phyloP scores from a whole-genome alignment of 2,113 vertebrate genomes.

The Cranoglanis bouderius region DNA sequence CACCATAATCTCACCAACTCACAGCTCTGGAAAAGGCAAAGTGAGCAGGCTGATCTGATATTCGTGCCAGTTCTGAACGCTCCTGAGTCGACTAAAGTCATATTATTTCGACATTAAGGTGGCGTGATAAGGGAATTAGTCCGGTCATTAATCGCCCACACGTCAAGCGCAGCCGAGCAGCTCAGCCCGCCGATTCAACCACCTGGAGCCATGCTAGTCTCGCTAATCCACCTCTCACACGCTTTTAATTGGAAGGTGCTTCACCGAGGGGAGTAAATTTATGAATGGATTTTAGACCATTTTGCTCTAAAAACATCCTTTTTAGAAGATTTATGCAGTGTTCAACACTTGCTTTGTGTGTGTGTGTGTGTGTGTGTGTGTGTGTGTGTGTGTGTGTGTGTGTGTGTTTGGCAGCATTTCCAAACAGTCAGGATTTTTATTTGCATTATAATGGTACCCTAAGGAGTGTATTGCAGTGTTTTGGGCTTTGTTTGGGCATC shows the following conservation, averaged over 20 bases:
- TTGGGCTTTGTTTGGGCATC: not conserved
- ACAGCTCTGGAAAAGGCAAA: slow-evolving; percentile 52
- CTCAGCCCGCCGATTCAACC: slow-evolving; percentile 74
- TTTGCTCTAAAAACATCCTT: slow-evolving; percentile 69
- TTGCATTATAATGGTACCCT: not conserved
- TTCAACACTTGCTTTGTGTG: slow-evolving; percentile 67
- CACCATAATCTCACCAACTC: not conserved
- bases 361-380: slow-evolving; percentile 51
- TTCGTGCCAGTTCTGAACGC: slow-evolving; percentile 69
- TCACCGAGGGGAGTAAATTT: slow-evolving; percentile 72
- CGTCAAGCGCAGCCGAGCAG: slow-evolving; percentile 74
- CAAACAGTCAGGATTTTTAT: slow-evolving; percentile 5
- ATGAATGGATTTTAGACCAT: slow-evolving; percentile 76
- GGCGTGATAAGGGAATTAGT: slow-evolving; percentile 77
- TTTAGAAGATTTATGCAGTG: slow-evolving; percentile 67
- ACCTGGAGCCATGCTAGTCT: slow-evolving; percentile 73
- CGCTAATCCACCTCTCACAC: slow-evolving; percentile 78
- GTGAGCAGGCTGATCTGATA: slow-evolving; percentile 71
- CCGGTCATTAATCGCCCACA: slow-evolving; percentile 78
- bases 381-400: slow-evolving; percentile 18
- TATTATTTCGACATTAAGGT: slow-evolving; percentile 79
- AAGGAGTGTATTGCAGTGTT: not conserved
- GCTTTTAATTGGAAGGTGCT: slow-evolving; percentile 79
- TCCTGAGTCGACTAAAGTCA: slow-evolving; percentile 75
- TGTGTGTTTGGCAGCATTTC: slow-evolving; percentile 17